Base-by-base conservation (phyloP, 2,113 vertebrate genomes). In the Condylura cristata region DNA sequence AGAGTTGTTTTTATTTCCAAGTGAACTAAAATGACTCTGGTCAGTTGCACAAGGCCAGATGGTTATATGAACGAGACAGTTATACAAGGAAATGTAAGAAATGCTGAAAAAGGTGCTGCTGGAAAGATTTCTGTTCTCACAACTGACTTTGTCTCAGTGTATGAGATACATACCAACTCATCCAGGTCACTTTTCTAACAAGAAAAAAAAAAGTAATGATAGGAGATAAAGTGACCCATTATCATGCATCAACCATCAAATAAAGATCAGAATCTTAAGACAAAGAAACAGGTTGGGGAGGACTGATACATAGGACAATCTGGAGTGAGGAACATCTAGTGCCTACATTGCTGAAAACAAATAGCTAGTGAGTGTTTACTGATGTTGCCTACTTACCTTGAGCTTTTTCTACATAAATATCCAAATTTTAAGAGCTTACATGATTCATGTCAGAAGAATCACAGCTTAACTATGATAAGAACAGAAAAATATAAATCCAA, bases 1-100 rank as follows among this genome's bases (percentile, higher is more conserved):
- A 90, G 48, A n/a, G 44, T 46, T 4, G 34, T 58, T 90, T 68
- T 63, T 91, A 66, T 84, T 91, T 95, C 88, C 65, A 71, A 90
- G 41, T 89, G 26, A 91, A 88, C 68, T 37, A 32, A 32, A 92
- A 93, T 18, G 74, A 56, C 70, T 74, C 37, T 71, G 4, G 60
- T 48, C 26, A 13, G 16, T 10, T 76, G 46, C 6, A 30, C 44
- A 53, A 56, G 10, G 24, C 78, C 86, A 56, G 48, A 74, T 28
- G 8, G 32, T 32, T 17, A 72, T 12, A n/a, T 2, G 3, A 26
- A 84, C 30, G 51, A 63, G 24, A 82, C 22, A 66, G 17, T 71
- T 66, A 26, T 8, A 9, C 11, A 80, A 12, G 8, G 30, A 56
- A 24, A 84, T 41, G 56, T 65, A 18, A 26, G 17, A 20, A 32